Evolutionary conservation across 2,888 invertebrate species (phyloP).

Genomic region (Carpatolechia fugitivella): DNA sequence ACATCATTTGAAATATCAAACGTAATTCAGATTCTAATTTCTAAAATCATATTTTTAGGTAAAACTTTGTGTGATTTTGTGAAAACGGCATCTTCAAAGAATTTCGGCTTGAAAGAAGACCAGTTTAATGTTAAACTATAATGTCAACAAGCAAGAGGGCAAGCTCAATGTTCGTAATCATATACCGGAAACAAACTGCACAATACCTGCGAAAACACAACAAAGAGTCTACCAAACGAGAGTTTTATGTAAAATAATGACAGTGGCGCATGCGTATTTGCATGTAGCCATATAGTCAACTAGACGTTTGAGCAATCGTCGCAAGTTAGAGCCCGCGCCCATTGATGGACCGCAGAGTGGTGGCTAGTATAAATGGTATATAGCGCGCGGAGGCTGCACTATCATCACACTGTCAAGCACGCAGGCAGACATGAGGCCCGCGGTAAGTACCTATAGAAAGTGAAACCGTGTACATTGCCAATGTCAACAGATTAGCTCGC

Average conservation of each 20-base stretch:
- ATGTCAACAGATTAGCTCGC: constrained; percentile 26
- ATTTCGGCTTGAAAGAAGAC: too few relatives aligned
- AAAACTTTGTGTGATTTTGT: too few relatives aligned
- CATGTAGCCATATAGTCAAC: constrained; percentile 26
- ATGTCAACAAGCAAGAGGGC: neutral
- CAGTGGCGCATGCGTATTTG: constrained; percentile 10
- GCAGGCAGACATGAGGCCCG: constrained; percentile 59
- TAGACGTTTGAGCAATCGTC: constrained; percentile 34
- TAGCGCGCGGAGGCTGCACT: constrained; percentile 41
- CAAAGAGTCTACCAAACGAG: neutral
- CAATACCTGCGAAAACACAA: neutral
- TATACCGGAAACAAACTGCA: neutral
- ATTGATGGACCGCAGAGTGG: constrained; percentile 45
- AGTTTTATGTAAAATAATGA: neutral
- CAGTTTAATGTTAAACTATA: too few relatives aligned
- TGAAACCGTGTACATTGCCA: constrained; percentile 42
- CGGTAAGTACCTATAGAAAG: constrained; percentile 72
- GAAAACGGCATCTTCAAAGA: too few relatives aligned
- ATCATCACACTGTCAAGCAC: constrained; percentile 48
- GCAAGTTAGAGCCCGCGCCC: constrained; percentile 26
- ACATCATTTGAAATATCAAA: too few relatives aligned
- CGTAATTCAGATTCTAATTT: too few relatives aligned
- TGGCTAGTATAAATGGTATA: constrained; percentile 50
- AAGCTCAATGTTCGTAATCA: neutral
- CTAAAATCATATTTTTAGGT: too few relatives aligned